A percentile compares a stretch with the other conserved stretches of the same genome.
phyloP scores from a whole-genome alignment of 2,113 vertebrate genomes.

The Melanotaenia duboulayi region DNA sequence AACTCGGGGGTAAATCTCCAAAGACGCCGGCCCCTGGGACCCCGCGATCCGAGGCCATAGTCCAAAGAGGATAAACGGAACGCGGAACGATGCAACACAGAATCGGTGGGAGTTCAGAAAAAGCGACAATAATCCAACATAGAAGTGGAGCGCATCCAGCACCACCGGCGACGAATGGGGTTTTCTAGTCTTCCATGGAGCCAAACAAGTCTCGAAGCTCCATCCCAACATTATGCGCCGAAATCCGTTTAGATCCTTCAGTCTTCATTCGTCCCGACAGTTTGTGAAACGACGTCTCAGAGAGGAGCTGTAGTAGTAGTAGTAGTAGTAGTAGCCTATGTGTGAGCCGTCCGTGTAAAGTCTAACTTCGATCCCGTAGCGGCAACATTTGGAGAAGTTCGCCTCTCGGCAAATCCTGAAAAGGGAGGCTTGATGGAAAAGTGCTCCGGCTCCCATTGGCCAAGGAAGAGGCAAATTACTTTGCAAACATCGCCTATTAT shows the following conservation, averaged over 20 bases:
- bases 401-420: conserved; percentile 85
- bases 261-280: conserved; percentile 85
- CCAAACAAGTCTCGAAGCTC: conserved; percentile 84
- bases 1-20: conserved; percentile 86
- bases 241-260: conserved; percentile 84
- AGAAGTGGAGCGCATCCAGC: conserved; percentile 80
- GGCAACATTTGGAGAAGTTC: conserved; percentile 86
- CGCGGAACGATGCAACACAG: conserved; percentile 63
- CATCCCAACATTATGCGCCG: conserved; percentile 89
- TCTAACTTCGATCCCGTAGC: conserved; percentile 84
- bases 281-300: conserved; percentile 75
- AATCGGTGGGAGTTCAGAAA: conserved; percentile 74
- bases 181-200: conserved; percentile 82
- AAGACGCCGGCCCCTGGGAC: conserved; percentile 81
- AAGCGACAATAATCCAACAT: conserved; percentile 81
- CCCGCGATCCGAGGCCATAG: conserved; percentile 88
- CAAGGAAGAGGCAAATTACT: conserved; percentile 93
- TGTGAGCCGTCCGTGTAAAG: conserved; percentile 76
- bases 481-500: conserved; percentile 92
- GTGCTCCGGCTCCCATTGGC: conserved; percentile 90
- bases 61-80: conserved; percentile 75
- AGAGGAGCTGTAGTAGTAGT: conserved; percentile 52
- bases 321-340: conserved; percentile 59
- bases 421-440: conserved; percentile 89
- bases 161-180: conserved; percentile 67